phyloP scores from a whole-genome alignment of 2,888 invertebrate species.

The Ditylenchus weischeri region DNA sequence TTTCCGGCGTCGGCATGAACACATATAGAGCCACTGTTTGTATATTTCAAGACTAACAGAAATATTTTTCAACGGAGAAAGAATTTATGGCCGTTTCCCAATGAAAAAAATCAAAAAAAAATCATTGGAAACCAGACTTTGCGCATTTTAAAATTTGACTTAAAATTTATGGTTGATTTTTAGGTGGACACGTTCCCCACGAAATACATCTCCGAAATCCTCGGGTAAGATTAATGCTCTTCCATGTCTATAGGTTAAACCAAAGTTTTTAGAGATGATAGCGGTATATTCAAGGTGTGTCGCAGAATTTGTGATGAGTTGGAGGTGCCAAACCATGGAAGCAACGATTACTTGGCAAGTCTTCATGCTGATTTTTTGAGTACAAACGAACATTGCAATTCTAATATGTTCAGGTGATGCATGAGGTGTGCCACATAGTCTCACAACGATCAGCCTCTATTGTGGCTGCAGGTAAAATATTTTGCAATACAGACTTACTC shows the following conservation, averaged over 20 bases:
- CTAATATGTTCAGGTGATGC: slow-evolving; percentile 39
- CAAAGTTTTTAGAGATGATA: slow-evolving; percentile 48
- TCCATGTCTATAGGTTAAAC: not conserved
- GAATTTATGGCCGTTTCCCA: no score
- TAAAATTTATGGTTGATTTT: no score
- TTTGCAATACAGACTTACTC: no score
- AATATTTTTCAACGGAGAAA: no score
- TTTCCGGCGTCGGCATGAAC: no score
- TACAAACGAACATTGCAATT: no score
- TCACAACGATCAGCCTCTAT: slow-evolving; percentile 54
- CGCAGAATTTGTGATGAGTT: slow-evolving; percentile 58
- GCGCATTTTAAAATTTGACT: no score
- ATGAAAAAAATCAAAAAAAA: no score
- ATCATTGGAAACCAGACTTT: no score
- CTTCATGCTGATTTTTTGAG: no score
- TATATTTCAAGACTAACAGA: no score
- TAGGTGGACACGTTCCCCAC: slow-evolving; percentile 55
- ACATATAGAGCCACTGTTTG: no score
- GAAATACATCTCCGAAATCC: slow-evolving; percentile 58
- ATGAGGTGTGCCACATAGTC: slow-evolving; percentile 56
- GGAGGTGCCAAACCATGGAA: slow-evolving; percentile 56
- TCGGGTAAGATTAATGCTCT: slow-evolving; percentile 40
- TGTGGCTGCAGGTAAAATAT: slow-evolving; percentile 54
- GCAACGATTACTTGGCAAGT: slow-evolving; percentile 43
- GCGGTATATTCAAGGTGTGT: slow-evolving; percentile 49